These are phyloP conservation scores for Illadopsis cleaveri DNA, from an alignment of 2,113 vertebrate species.

Conservation along the genomic window DNA sequence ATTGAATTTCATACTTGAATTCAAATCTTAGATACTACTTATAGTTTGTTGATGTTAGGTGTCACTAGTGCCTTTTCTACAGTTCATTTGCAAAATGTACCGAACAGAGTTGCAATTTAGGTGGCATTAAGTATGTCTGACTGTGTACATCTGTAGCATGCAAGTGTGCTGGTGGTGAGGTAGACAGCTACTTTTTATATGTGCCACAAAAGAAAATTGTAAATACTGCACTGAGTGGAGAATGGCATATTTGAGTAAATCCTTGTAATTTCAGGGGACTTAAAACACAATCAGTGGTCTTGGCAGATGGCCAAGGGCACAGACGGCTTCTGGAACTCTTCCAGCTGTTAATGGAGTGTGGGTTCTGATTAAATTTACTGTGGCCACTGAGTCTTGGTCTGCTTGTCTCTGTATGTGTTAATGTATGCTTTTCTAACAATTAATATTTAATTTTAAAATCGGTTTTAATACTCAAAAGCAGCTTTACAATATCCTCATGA, in stretches of 20 bases:
- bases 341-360: conserved; percentile 54
- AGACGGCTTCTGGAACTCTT: conserved; percentile 20
- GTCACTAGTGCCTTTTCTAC: neutral
- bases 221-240: neutral
- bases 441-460: neutral
- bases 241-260: neutral
- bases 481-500: neutral
- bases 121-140: neutral
- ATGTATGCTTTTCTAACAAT: neutral
- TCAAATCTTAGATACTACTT: neutral
- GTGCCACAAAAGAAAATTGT: neutral
- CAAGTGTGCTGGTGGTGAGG: neutral
- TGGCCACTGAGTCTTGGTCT: neutral
- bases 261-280: conserved; percentile 40
- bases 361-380: conserved; percentile 51
- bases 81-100: neutral
- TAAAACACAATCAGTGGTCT: conserved; percentile 23
- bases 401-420: neutral
- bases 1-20: neutral
- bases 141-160: neutral
- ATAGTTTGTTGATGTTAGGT: neutral
- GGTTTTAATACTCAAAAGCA: neutral
- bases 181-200: neutral
- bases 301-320: conserved; percentile 31
- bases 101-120: neutral